phyloP scores from a whole-genome alignment of 2,113 vertebrate species.

The Fregata magnificens region DNA sequence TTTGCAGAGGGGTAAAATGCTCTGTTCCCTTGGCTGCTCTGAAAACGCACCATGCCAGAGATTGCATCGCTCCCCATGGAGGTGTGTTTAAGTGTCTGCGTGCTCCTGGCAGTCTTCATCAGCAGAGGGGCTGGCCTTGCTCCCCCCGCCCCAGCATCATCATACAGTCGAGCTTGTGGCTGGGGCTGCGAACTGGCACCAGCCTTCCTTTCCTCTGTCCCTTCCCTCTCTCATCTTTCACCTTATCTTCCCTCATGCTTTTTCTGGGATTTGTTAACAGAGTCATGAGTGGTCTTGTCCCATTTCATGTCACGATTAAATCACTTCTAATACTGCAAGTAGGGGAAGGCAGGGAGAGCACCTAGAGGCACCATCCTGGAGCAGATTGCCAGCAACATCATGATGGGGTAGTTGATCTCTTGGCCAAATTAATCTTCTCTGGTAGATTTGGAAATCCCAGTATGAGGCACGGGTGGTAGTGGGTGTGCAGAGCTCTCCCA shows the following conservation, averaged over 20 bases:
- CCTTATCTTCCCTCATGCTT: not conserved
- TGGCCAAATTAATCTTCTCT: not conserved
- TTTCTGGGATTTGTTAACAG: no score
- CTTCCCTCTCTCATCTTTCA: not conserved
- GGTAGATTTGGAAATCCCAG: not conserved
- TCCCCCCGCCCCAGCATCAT: not conserved
- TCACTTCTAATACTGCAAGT: not conserved
- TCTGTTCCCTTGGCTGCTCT: not conserved
- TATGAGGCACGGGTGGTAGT: not conserved
- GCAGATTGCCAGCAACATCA: not conserved
- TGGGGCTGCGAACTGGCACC: not conserved
- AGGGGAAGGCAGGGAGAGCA: not conserved
- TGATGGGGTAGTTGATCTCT: not conserved
- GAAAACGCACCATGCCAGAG: not conserved
- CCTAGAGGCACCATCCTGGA: not conserved
- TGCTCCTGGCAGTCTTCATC: not conserved
- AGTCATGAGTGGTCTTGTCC: not conserved
- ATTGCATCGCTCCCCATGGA: not conserved
- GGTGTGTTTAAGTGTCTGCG: rapidly evolving
- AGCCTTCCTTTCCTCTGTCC: not conserved
- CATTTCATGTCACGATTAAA: not conserved
- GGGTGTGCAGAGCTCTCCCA: not conserved
- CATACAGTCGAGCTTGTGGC: rapidly evolving
- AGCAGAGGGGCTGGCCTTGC: not conserved
- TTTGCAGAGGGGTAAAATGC: not conserved